Evolutionary conservation across 2,113 vertebrate species (phyloP).

Genomic region (Poeciliopsis prolifica): DNA sequence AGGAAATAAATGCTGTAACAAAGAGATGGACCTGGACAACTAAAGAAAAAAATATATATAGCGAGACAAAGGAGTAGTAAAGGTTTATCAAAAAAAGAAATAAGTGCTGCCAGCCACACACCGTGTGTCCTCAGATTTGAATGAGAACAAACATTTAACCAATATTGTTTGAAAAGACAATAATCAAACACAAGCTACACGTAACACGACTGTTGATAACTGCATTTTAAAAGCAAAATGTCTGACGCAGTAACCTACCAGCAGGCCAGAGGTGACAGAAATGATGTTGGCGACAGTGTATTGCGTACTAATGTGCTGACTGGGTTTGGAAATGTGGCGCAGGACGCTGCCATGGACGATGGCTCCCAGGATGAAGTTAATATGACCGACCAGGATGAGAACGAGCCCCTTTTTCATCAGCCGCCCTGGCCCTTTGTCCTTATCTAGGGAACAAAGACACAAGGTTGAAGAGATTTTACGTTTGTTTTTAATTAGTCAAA

Average conservation of each 20-base stretch:
- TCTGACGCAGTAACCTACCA: conserved; percentile 78
- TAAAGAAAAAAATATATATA: too few species aligned
- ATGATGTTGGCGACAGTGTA: conserved; percentile 88
- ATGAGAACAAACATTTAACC: too few species aligned
- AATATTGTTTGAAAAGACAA: too few species aligned
- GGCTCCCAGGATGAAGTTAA: conserved; percentile 89
- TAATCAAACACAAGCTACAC: too few species aligned
- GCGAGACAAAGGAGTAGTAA: too few species aligned
- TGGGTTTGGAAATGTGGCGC: conserved; percentile 88
- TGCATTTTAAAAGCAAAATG: not conserved
- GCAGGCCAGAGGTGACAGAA: conserved; percentile 87
- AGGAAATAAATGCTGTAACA: too few species aligned
- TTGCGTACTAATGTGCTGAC: conserved; percentile 77
- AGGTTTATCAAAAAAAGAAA: too few species aligned
- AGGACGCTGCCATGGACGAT: conserved; percentile 91
- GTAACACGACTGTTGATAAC: not conserved
- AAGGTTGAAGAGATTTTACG: not conserved
- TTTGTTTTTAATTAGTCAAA: not conserved
- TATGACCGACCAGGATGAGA: conserved; percentile 89
- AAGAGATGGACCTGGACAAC: too few species aligned
- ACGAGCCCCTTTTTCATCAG: conserved; percentile 86
- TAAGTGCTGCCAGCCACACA: too few species aligned
- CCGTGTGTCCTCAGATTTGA: too few species aligned
- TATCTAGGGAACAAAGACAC: conserved; percentile 72
- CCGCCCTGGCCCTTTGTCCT: conserved; percentile 78